Evolutionary conservation across 2,113 vertebrate genomes (phyloP).

Genomic region (Enhydra lutris): DNA sequence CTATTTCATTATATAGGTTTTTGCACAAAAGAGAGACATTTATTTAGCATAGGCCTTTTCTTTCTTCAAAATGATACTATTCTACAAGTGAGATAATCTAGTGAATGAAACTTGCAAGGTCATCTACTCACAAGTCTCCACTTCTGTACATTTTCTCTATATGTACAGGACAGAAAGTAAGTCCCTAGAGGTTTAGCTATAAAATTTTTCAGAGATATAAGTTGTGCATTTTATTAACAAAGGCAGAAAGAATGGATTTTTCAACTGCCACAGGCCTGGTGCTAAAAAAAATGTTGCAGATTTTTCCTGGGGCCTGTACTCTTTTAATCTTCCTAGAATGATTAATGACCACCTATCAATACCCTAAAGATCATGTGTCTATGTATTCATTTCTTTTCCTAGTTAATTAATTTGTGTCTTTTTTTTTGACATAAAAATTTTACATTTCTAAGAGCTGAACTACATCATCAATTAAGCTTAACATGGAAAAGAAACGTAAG

Average conservation of each 20-base stretch:
- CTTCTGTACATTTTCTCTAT: conserved; percentile 21
- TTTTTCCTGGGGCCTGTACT: conserved; percentile 16
- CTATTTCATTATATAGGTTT: neutral
- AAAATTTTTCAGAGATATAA: conserved; percentile 17
- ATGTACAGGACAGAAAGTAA: conserved; percentile 26
- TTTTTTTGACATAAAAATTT: conserved; percentile 43
- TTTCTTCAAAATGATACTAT: conserved; percentile 15
- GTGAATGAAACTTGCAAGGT: conserved; percentile 41
- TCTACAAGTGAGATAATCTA: neutral
- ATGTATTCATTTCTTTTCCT: neutral
- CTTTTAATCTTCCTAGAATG: conserved; percentile 47
- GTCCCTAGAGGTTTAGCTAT: conserved; percentile 50
- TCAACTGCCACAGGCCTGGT: conserved; percentile 44
- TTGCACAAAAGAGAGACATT: neutral
- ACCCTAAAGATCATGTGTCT: conserved; percentile 12
- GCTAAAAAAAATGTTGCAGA: conserved; percentile 32
- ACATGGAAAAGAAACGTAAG: conserved; percentile 18
- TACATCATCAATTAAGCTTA: conserved; percentile 18
- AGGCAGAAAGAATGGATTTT: conserved; percentile 54
- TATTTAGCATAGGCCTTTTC: neutral
- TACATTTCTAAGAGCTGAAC: conserved; percentile 1
- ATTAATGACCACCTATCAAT: conserved; percentile 49
- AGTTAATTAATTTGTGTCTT: neutral
- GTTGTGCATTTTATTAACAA: conserved; percentile 55
- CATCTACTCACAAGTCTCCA: neutral